A percentile compares a stretch with the other conserved stretches of the same genome.
phyloP scores from a whole-genome alignment of 2,888 invertebrate genomes.

The Napeogenes inachia region DNA sequence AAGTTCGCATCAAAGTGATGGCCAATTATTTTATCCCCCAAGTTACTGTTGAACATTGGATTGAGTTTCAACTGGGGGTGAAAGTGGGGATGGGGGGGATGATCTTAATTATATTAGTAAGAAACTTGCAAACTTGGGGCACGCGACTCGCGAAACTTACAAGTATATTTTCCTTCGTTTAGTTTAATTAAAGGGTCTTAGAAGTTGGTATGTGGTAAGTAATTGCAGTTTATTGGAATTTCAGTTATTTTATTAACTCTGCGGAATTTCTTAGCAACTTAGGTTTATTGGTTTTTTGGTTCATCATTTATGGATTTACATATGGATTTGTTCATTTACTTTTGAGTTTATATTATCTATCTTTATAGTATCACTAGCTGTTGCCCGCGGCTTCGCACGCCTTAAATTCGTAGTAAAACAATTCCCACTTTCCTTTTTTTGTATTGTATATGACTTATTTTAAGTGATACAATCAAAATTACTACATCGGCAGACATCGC shows the following conservation, averaged over 20 bases:
- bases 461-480: no score
- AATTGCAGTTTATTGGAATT: constrained; percentile 28
- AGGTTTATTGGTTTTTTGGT: not conserved
- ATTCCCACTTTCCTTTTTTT: no score
- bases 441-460: no score
- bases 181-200: constrained; percentile 29
- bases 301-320: not conserved
- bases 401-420: no score
- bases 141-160: constrained; percentile 25
- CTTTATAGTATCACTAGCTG: no score
- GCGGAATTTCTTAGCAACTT: not conserved
- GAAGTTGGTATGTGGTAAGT: constrained; percentile 21
- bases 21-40: not conserved
- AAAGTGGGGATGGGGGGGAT: constrained; percentile 23
- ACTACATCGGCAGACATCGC: no score
- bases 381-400: no score
- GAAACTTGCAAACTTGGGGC: constrained; percentile 24
- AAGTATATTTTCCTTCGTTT: constrained; percentile 29
- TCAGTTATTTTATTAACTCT: constrained; percentile 20
- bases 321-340: not conserved
- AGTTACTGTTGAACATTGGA: constrained; percentile 1
- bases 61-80: constrained; percentile 13
- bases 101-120: constrained; percentile 34
- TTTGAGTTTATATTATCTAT: no score
- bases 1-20: not conserved